A percentile compares a stretch with the other conserved stretches of the same genome.
Evolutionary conservation across 2,113 vertebrate species (phyloP).

Genomic region (Cheilinus undulatus): DNA sequence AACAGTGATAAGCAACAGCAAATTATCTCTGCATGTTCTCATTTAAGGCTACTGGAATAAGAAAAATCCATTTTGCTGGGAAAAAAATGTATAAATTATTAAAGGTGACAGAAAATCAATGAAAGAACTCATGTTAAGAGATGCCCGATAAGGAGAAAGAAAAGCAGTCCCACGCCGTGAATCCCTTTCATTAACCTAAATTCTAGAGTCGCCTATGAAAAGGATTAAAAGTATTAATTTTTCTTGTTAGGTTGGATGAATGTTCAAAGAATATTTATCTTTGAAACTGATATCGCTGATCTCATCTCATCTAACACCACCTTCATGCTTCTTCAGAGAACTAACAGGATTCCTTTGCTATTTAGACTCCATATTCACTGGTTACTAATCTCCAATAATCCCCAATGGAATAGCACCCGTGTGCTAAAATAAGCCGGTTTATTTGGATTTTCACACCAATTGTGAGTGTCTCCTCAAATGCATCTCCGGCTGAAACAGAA

Average conservation of each 20-base stretch:
- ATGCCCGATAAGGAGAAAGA: not conserved
- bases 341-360: slow-evolving; percentile 69
- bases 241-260: slow-evolving; percentile 26
- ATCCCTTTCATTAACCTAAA: slow-evolving; percentile 56
- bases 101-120: slow-evolving; percentile 12
- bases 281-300: slow-evolving; percentile 59
- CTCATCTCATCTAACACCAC: slow-evolving; percentile 61
- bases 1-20: not conserved
- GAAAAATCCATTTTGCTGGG: slow-evolving; percentile 3
- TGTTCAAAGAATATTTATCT: slow-evolving; percentile 63
- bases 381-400: slow-evolving; percentile 72
- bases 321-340: slow-evolving; percentile 61
- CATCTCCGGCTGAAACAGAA: not conserved
- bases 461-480: slow-evolving; percentile 44
- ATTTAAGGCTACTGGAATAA: slow-evolving; percentile 12
- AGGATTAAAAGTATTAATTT: slow-evolving; percentile 37
- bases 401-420: slow-evolving; percentile 38
- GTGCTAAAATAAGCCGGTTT: slow-evolving; percentile 59
- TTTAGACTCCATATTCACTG: slow-evolving; percentile 54
- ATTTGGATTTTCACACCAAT: slow-evolving; percentile 62
- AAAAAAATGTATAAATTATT: slow-evolving; percentile 19
- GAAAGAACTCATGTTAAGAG: not conserved
- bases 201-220: slow-evolving; percentile 46
- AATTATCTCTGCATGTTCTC: slow-evolving; percentile 1
- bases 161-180: slow-evolving; percentile 10